A percentile compares a stretch with the other conserved stretches of the same genome.
Conservation (phyloP, 2,888 invertebrate species). For the Neoitamus cyanurus region DNA sequence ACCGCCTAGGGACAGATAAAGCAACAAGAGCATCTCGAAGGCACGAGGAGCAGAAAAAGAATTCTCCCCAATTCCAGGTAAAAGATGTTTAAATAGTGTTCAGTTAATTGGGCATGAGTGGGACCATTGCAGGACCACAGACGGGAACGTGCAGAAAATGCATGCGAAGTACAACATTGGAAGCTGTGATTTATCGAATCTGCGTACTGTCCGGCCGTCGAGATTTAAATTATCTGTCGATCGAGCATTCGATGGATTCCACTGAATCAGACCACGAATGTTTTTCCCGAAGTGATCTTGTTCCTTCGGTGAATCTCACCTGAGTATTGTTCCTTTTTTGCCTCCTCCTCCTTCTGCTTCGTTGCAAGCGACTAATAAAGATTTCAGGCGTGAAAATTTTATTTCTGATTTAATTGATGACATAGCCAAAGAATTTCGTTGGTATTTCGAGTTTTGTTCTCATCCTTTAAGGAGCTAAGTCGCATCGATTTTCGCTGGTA, state of each 20-base stretch:
- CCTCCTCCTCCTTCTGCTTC: background rate
- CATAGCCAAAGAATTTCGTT: slow-evolving; percentile 64
- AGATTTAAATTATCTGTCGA: slow-evolving; percentile 47
- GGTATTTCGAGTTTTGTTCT: slow-evolving; percentile 58
- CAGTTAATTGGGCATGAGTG: slow-evolving; percentile 51
- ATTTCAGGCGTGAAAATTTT: slow-evolving; percentile 64
- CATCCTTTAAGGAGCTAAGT: slow-evolving; percentile 8
- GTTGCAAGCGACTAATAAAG: slow-evolving; percentile 61
- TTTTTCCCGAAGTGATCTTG: slow-evolving; percentile 33
- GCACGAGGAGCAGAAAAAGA: background rate
- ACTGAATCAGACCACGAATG: slow-evolving; percentile 42
- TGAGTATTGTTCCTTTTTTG: slow-evolving; percentile 9
- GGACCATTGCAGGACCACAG: slow-evolving; percentile 12
- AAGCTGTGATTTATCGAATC: slow-evolving; percentile 52
- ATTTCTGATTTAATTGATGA: slow-evolving; percentile 64
- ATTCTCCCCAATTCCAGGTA: slow-evolving; percentile 50
- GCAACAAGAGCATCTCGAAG: slow-evolving; percentile 6
- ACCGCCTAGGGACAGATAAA: slow-evolving; percentile 15
- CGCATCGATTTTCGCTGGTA: background rate
- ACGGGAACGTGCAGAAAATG: background rate
- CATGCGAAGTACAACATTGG: slow-evolving; percentile 31
- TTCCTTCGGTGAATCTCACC: slow-evolving; percentile 39
- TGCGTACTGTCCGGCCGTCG: slow-evolving; percentile 43
- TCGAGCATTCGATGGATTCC: slow-evolving; percentile 46
- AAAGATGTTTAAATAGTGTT: slow-evolving; percentile 53